Conservation (phyloP, 2,797 vertebrate genomes). For the Phaenicophaeus curvirostris region DNA sequence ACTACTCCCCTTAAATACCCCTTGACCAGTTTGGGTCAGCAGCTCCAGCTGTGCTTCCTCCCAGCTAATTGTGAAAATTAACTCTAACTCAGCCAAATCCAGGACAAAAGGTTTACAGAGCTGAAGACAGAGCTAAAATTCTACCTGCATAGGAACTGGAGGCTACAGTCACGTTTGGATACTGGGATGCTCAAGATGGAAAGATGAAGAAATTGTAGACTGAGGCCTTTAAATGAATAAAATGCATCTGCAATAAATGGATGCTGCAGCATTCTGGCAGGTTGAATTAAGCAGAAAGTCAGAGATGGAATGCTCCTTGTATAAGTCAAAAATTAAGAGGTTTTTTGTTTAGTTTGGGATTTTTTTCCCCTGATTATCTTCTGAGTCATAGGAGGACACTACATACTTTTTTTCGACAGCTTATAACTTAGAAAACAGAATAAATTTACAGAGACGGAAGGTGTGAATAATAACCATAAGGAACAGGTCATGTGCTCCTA, state of each 20-base stretch:
- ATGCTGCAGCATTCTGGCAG: background rate
- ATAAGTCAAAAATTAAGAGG: background rate
- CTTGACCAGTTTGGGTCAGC: no score
- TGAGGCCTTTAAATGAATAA: background rate
- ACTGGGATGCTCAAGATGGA: background rate
- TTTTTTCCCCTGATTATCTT: background rate
- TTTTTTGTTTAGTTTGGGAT: fast-evolving
- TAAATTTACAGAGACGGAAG: background rate
- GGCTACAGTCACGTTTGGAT: background rate
- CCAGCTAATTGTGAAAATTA: no score
- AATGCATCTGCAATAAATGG: background rate
- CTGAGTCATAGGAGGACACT: background rate
- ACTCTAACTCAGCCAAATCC: no score
- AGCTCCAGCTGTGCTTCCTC: no score
- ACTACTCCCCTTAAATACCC: no score
- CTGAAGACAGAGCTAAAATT: background rate
- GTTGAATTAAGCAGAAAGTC: background rate
- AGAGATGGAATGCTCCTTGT: background rate
- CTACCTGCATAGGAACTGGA: background rate
- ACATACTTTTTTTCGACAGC: background rate
- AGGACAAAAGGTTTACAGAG: no score
- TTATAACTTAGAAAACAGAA: background rate
- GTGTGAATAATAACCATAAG: background rate
- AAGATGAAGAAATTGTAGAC: background rate
- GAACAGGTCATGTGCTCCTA: background rate